Evolutionary conservation across 2,797 vertebrate species (phyloP).

Genomic region (Sus cebifrons): DNA sequence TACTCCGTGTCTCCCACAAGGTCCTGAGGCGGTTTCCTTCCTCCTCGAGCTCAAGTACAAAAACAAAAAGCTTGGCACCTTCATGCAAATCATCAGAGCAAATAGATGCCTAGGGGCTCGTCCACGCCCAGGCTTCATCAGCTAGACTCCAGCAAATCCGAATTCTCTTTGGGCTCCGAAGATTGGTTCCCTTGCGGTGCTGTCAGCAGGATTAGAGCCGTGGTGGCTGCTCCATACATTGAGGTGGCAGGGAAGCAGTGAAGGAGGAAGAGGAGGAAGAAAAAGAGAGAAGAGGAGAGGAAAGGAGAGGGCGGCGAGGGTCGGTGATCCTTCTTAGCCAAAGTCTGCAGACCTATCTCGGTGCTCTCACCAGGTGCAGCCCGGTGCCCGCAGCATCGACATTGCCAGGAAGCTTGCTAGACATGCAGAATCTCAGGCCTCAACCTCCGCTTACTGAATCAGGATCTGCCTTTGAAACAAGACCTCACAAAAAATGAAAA

Average conservation of each 20-base stretch:
- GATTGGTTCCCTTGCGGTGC: slow-evolving; percentile 10
- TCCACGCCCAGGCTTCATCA: slow-evolving; percentile 19
- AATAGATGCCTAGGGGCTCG: slow-evolving; percentile 36
- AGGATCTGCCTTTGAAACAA: neutral
- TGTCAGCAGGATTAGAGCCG: neutral
- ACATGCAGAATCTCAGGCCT: neutral
- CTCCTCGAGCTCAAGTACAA: neutral
- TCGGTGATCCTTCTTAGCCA: neutral
- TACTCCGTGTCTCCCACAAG: neutral
- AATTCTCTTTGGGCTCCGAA: slow-evolving; percentile 42
- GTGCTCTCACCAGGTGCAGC: accelerated
- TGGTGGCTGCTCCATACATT: neutral
- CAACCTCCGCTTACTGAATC: neutral
- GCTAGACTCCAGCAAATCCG: neutral
- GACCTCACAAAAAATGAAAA: too few relatives aligned
- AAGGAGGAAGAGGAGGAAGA: neutral
- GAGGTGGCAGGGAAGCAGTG: neutral
- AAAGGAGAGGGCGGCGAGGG: neutral
- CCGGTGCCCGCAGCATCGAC: neutral
- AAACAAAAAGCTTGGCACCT: slow-evolving; percentile 27
- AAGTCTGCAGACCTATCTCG: neutral
- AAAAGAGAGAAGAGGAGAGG: neutral
- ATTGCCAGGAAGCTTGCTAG: neutral
- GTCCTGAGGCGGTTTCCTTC: neutral
- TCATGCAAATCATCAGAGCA: slow-evolving; percentile 51